Evolutionary conservation across 2,113 vertebrate genomes (phyloP).

Genomic region (Calonectris borealis): DNA sequence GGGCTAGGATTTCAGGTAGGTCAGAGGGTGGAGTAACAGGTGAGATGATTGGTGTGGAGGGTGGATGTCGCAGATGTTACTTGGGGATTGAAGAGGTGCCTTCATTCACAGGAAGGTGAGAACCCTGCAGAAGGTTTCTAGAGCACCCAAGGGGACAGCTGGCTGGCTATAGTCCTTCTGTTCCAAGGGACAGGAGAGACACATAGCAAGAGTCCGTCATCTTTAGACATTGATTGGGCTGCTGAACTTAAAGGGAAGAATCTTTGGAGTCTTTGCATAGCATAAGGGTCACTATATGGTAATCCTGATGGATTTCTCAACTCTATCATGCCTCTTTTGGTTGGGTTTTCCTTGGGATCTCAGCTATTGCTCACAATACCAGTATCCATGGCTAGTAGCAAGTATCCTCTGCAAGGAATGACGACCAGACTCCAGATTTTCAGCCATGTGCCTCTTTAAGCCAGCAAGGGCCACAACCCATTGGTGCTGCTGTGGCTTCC

Average conservation of each 20-base stretch:
- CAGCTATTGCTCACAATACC: not conserved
- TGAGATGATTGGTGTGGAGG: not conserved
- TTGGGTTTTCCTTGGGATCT: not conserved
- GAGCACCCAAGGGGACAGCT: not conserved
- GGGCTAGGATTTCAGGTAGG: not conserved
- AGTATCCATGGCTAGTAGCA: too few relatives aligned
- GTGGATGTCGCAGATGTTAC: not conserved
- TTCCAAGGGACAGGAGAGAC: not conserved
- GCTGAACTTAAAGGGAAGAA: not conserved
- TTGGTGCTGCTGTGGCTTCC: not conserved
- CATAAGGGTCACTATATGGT: rapidly evolving
- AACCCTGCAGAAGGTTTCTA: not conserved
- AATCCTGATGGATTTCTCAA: not conserved
- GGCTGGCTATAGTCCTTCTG: not conserved
- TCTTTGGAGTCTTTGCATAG: not conserved
- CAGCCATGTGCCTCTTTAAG: not conserved
- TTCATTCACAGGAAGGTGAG: not conserved
- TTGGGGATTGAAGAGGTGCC: not conserved
- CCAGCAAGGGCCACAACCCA: not conserved
- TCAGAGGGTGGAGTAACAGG: not conserved
- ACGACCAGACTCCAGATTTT: not conserved
- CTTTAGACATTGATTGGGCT: not conserved
- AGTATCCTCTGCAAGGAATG: not conserved
- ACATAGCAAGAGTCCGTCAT: not conserved
- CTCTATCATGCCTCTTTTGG: not conserved